Evolutionary conservation across 2,888 invertebrate species (phyloP), one percentile per base, ranked within the genome.

Genomic region (Gasteruption jaculator): DNA sequence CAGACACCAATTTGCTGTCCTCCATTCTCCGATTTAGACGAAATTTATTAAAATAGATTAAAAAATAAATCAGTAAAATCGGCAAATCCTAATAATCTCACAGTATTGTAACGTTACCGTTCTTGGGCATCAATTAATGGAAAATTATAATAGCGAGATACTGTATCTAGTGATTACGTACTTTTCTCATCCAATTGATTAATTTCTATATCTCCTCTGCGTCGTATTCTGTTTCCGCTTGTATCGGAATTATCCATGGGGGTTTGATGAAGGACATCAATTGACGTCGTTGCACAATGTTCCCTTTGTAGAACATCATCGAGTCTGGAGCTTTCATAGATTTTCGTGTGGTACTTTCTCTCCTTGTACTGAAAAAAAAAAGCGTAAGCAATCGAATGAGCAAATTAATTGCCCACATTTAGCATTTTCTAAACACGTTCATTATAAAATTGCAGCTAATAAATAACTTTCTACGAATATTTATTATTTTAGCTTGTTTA

Each of bases 161-260:
- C n/a, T n/a, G n/a, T n/a, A n/a, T n/a, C n/a, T n/a, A 46, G 33
- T 27, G 12, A 31, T 52, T 43, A 57, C 56, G 51, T 68, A 77
- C 77, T 74, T 70, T 74, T 75, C 54, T 81, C 81, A 58, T 78
- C 76, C 32, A 80, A 73, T 37, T 76, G 77, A 49, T 78, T 74
- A 43, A 81, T 73, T 22, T 80, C 80, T 56, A 85, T 84, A 63
- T 86, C 86, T 46, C 84, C 85, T 57, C 82, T 71, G 51, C 74
- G 61, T 48, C 74, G 71, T 47, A 75, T 37, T 44, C 65, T 54
- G 8, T 38, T 38, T 53, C 40, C 10, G 11, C 35, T 11, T 43
- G 31, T 3, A 22, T 35, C 1, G 32, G 26, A n/a, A n/a, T n/a
- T n/a, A n/a, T n/a, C n/a, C n/a, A n/a, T n/a, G n/a, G n/a, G 74